Evolutionary conservation across 2,888 invertebrate genomes (phyloP).

Genomic region (Lumbricus terrestris): DNA sequence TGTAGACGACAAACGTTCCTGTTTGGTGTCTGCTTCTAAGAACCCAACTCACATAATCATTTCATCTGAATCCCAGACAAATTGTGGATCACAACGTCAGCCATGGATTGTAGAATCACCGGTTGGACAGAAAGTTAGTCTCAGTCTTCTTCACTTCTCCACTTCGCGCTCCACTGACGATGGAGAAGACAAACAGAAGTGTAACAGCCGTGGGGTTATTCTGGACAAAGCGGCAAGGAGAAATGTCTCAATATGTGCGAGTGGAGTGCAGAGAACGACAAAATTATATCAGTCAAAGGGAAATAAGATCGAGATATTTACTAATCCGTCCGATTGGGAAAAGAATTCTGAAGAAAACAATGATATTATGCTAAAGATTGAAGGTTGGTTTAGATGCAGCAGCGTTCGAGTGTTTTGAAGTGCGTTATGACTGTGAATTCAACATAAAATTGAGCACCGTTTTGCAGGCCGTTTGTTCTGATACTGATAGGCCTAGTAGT

Average conservation of each 20-base stretch:
- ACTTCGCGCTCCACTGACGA: not conserved
- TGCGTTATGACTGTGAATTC: too few species aligned
- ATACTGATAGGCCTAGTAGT: too few species aligned
- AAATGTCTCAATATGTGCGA: not conserved
- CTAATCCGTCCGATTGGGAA: not conserved
- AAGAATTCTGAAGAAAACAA: not conserved
- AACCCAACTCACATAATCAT: not conserved
- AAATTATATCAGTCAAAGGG: not conserved
- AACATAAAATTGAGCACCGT: too few species aligned
- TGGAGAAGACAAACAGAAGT: not conserved
- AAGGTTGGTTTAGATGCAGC: not conserved
- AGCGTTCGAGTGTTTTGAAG: not conserved
- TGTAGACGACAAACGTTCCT: not conserved
- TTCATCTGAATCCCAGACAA: not conserved
- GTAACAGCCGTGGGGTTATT: not conserved
- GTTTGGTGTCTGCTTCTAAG: not conserved
- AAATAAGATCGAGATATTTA: not conserved
- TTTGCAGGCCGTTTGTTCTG: too few species aligned
- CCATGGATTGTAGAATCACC: conserved; percentile 5
- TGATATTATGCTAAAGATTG: not conserved
- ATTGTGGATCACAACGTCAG: not conserved
- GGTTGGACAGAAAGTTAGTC: not conserved
- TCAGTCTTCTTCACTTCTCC: not conserved
- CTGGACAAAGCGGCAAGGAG: not conserved
- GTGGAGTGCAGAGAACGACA: not conserved